Conservation (phyloP, 2,797 vertebrate genomes). For the Antennarius maculatus region DNA sequence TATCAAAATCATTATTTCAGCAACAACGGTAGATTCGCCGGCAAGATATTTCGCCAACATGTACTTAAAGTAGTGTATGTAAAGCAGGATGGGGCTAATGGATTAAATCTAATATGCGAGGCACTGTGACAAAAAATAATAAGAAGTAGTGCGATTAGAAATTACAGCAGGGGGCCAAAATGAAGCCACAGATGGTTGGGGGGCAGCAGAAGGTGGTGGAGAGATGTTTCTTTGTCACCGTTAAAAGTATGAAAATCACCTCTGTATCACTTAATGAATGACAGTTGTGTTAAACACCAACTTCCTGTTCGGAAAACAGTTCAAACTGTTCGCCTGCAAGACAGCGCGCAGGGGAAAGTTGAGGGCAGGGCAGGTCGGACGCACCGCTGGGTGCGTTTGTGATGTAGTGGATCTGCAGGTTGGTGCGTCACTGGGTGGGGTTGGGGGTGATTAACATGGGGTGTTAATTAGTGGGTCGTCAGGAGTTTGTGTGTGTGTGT, state of each 20-base stretch:
- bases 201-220: not conserved
- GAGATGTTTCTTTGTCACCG: slow-evolving; percentile 43
- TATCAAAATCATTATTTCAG: slow-evolving; percentile 76
- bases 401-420: slow-evolving; percentile 73
- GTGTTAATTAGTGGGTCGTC: slow-evolving; percentile 80
- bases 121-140: slow-evolving; percentile 52
- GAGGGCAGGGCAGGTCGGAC: slow-evolving; percentile 27
- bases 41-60: slow-evolving; percentile 73
- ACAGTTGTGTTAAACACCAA: slow-evolving; percentile 39
- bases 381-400: slow-evolving; percentile 57
- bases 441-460: slow-evolving; percentile 82
- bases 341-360: slow-evolving; percentile 10
- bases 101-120: slow-evolving; percentile 65
- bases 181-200: slow-evolving; percentile 53
- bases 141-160: slow-evolving; percentile 23
- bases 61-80: slow-evolving; percentile 66
- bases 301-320: slow-evolving; percentile 41
- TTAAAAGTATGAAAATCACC: slow-evolving; percentile 30
- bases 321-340: slow-evolving; percentile 19
- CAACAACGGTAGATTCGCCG: slow-evolving; percentile 58
- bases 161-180: slow-evolving; percentile 42
- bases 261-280: slow-evolving; percentile 29
- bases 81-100: slow-evolving; percentile 65
- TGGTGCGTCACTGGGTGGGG: slow-evolving; percentile 74
- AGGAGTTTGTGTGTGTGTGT: slow-evolving; percentile 28